Percentiles rank a stretch among this genome's conserved stretches.
Evolutionary conservation across 1,140 invertebrate species (phyloP).

Genomic region (Orchestia grillus): DNA sequence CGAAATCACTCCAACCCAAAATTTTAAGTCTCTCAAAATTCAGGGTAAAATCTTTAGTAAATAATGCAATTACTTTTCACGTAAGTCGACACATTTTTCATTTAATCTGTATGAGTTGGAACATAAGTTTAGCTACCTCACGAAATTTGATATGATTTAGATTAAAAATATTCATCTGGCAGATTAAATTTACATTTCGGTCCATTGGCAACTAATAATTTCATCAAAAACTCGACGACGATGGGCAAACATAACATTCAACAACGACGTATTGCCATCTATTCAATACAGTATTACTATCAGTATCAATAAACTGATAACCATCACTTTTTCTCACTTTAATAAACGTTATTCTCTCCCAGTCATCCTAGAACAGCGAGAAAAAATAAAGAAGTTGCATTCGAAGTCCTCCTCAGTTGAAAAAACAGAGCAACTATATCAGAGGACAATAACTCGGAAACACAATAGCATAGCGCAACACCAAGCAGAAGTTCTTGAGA

Average conservation of each 20-base stretch:
- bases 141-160: too few species aligned
- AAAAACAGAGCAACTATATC: background rate
- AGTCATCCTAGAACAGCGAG: background rate
- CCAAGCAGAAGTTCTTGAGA: background rate
- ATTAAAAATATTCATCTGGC: too few species aligned
- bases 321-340: background rate
- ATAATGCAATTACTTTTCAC: too few species aligned
- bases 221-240: too few species aligned
- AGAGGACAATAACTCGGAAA: background rate
- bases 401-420: background rate
- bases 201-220: too few species aligned
- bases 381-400: background rate
- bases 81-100: too few species aligned
- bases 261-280: background rate
- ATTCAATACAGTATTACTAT: background rate
- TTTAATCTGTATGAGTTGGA: too few species aligned
- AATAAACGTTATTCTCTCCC: background rate
- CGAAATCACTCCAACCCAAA: too few species aligned
- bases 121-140: too few species aligned
- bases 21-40: too few species aligned
- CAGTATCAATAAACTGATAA: background rate
- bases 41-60: too few species aligned
- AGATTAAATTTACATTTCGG: too few species aligned
- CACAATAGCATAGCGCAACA: background rate
- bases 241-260: background rate